These are phyloP conservation scores for Ceyx melanurus DNA, from an alignment of 2,113 vertebrate species.

Conservation along the genomic window DNA sequence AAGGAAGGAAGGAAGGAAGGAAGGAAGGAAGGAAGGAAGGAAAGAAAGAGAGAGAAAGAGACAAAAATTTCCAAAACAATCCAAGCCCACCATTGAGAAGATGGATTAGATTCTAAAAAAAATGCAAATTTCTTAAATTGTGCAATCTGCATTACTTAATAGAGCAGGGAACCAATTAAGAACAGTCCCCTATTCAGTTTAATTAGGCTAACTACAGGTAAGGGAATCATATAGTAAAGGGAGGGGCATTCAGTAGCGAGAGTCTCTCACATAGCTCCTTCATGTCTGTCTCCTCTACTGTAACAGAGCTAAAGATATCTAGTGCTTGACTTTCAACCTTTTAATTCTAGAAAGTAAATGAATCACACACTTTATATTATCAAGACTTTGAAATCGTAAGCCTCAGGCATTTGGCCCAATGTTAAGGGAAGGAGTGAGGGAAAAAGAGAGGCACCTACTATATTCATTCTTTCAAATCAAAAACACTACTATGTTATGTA, in stretches of 20 bases:
- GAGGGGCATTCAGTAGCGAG: conserved; percentile 54
- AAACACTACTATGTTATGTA: not conserved
- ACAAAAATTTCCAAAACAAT: too few relatives aligned
- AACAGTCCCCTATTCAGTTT: conserved; percentile 77
- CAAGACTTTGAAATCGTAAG: not conserved
- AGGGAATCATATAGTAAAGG: conserved; percentile 74
- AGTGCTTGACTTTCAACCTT: conserved; percentile 62
- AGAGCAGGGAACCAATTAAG: conserved; percentile 80
- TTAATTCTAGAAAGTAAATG: conserved; percentile 36
- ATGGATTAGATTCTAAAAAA: conserved; percentile 44
- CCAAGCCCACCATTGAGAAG: not conserved
- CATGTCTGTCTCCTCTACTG: conserved; percentile 52
- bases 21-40: not conserved
- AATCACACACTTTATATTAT: not conserved
- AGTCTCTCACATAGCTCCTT: conserved; percentile 48
- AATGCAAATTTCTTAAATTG: conserved; percentile 67
- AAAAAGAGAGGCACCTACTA: not conserved
- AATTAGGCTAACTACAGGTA: conserved; percentile 85
- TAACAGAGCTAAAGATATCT: conserved; percentile 54
- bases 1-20: too few relatives aligned
- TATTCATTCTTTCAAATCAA: not conserved
- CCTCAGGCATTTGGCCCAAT: not conserved
- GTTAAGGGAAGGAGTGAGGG: not conserved
- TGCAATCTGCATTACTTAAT: conserved; percentile 81
- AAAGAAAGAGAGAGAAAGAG: not conserved